These are phyloP conservation scores for Biston betularia DNA, from an alignment of 2,888 invertebrate species.

Conservation along the genomic window DNA sequence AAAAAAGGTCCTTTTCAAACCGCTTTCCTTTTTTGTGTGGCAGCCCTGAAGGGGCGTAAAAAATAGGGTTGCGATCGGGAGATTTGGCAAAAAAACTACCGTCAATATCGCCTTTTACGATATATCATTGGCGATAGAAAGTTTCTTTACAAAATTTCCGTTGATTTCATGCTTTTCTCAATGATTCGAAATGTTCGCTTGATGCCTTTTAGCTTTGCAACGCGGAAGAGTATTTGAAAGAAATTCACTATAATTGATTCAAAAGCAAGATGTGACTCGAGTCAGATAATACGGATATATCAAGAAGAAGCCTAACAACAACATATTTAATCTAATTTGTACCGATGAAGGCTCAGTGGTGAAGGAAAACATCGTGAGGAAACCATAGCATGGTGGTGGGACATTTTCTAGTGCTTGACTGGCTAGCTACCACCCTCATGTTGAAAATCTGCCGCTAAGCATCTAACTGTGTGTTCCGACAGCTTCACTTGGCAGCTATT, in stretches of 20 bases:
- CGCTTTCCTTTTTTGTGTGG: slow-evolving; percentile 63
- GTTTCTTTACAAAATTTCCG: slow-evolving; percentile 17
- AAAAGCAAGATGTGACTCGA: background rate
- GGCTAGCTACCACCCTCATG: too few species aligned
- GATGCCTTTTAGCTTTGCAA: slow-evolving; percentile 8
- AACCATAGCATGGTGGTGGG: too few species aligned
- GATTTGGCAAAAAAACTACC: slow-evolving; percentile 42
- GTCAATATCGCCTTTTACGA: slow-evolving; percentile 46
- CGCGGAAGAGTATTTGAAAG: slow-evolving; percentile 24
- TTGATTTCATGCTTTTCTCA: slow-evolving; percentile 22
- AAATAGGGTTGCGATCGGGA: slow-evolving; percentile 51
- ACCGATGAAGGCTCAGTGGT: too few species aligned
- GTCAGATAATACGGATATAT: background rate
- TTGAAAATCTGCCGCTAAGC: too few species aligned
- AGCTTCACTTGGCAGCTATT: too few species aligned
- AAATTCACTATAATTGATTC: background rate
- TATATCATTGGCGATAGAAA: slow-evolving; percentile 34
- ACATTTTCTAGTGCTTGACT: too few species aligned
- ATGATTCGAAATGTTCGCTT: slow-evolving; percentile 5
- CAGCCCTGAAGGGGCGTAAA: slow-evolving; percentile 58
- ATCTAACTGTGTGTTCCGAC: too few species aligned
- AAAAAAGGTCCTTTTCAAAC: slow-evolving; percentile 66
- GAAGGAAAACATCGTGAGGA: too few species aligned
- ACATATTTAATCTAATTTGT: too few species aligned
- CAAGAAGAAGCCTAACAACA: background rate